Evolutionary conservation across 1,140 invertebrate species (phyloP), one percentile per base, ranked within the genome.

Genomic region (Lasaia peninsularis): DNA sequence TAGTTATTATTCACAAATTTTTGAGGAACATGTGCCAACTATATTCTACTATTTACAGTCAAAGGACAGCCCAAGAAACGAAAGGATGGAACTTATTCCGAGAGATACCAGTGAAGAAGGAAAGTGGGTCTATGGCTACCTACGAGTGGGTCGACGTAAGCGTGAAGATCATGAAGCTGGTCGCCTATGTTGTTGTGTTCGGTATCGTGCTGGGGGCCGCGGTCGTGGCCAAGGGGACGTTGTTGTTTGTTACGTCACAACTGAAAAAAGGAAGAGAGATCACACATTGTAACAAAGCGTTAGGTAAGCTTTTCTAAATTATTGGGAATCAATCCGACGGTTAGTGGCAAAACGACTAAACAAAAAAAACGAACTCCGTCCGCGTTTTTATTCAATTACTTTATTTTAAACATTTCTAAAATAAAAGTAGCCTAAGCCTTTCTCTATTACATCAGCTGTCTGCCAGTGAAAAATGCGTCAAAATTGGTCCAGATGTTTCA

Each of bases 11-110:
- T n/a, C n/a, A n/a, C n/a, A n/a, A n/a, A n/a, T n/a, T n/a, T n/a
- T n/a, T n/a, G n/a, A n/a, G n/a, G n/a, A n/a, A n/a, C n/a, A n/a
- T n/a, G n/a, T n/a, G n/a, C n/a, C n/a, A n/a, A n/a, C n/a, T n/a
- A 28, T 28, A 7, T 28, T 7, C 8, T 28, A 28, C 24, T 24
- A 16, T 50, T 66, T 60, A 48, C 89, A 97, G 96, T 72, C 94
- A 95, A 79, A 89, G 96, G 62, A 96, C 95, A 18, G 93, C 95
- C 32, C 92, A 92, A 78, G 96, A 97, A 80, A 96, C 95, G 33
- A 97, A 97, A 94, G 95, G 94, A 92, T 98, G 97, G 97, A 97
- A 98, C 90, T 95, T 98, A 0, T 98, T 98, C 84, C 90, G 96
- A 72, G 94, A 96, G 80, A 93, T 96, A 48, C 96, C 96, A 2